Evolutionary conservation across 2,797 vertebrate species (phyloP).

Genomic region (Aulostomus chinensis): DNA sequence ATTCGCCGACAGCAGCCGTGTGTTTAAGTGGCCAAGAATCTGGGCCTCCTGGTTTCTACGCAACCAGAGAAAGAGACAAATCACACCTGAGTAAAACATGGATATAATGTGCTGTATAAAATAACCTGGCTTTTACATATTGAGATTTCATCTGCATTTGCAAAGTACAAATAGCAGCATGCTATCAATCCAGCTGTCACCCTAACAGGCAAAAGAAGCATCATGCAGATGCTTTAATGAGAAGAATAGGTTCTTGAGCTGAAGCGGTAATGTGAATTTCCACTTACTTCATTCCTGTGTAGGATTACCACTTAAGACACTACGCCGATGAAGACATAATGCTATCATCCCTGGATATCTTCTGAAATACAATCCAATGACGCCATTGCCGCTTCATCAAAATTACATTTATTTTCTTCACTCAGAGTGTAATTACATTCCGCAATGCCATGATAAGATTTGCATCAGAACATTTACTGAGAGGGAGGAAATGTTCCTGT

Average conservation of each 20-base stretch:
- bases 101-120: conserved; percentile 20
- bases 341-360: not conserved
- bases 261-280: conserved; percentile 13
- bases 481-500: not conserved
- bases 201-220: conserved; percentile 4
- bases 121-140: conserved; percentile 9
- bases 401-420: conserved; percentile 12
- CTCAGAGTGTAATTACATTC: not conserved
- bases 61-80: no score
- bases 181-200: conserved; percentile 1
- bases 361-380: not conserved
- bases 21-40: conserved; percentile 32
- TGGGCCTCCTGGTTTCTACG: conserved; percentile 20
- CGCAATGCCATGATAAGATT: not conserved
- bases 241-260: not conserved
- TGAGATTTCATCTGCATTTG: conserved; percentile 4
- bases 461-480: not conserved
- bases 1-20: conserved; percentile 43
- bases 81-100: no score
- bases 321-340: no score
- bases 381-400: not conserved
- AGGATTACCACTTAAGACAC: no score
- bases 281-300: no score
- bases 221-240: no score
- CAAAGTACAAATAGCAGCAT: not conserved